Conservation (phyloP, 2,113 vertebrate species). For the Dasyprocta punctata region DNA sequence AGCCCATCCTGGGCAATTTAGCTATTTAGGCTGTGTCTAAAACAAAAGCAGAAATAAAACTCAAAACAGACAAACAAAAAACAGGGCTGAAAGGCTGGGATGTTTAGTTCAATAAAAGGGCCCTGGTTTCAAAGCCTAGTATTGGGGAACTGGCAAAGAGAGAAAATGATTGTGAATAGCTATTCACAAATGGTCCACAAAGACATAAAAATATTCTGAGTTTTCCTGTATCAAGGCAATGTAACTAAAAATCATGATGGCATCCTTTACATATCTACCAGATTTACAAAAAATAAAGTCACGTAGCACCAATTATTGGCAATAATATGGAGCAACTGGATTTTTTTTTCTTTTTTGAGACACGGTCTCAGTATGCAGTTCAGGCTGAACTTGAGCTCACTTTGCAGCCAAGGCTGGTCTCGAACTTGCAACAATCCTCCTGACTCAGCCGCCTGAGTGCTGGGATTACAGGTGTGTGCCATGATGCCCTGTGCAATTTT, state of each 20-base stretch:
- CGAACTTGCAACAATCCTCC: too few relatives aligned
- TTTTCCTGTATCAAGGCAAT: not conserved
- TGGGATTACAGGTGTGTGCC: too few relatives aligned
- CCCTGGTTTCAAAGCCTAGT: not conserved
- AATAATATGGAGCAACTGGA: not conserved
- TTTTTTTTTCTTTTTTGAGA: too few relatives aligned
- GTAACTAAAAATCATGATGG: not conserved
- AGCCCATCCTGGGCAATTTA: not conserved
- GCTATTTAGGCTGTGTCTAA: too few relatives aligned
- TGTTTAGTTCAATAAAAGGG: not conserved
- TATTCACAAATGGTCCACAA: not conserved
- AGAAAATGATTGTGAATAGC: not conserved
- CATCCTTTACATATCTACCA: not conserved
- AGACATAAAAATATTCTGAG: not conserved
- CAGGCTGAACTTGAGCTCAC: too few relatives aligned
- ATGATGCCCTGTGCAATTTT: not conserved
- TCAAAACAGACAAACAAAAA: not conserved
- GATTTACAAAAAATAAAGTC: not conserved
- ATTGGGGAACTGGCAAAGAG: not conserved
- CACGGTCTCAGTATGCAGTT: too few relatives aligned
- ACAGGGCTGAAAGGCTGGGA: not conserved
- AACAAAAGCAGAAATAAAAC: not conserved
- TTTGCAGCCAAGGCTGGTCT: too few relatives aligned
- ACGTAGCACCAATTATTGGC: not conserved
- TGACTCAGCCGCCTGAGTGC: too few relatives aligned